Evolutionary conservation across 2,797 vertebrate genomes (phyloP).

Genomic region (Allobates femoralis): DNA sequence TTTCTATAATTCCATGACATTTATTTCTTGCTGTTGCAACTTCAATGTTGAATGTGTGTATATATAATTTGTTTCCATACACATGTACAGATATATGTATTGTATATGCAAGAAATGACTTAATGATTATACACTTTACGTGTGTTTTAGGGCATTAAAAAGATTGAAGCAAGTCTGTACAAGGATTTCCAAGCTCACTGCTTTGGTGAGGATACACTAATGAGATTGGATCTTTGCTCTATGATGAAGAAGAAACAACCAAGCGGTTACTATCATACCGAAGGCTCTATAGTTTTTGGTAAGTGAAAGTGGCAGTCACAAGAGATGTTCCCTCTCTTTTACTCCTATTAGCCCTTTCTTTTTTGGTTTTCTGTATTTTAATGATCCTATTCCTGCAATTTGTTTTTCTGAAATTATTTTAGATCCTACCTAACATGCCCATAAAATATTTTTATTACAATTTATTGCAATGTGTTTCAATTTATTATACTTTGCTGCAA

Average conservation of each 20-base stretch:
- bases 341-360: not conserved
- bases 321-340: not conserved
- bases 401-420: not conserved
- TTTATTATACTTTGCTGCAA: not conserved
- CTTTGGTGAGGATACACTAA: slow-evolving; percentile 89
- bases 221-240: slow-evolving; percentile 91
- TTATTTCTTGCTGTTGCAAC: too few species aligned
- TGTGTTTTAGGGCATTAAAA: slow-evolving; percentile 85
- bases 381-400: not conserved
- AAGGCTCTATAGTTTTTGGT: slow-evolving; percentile 82
- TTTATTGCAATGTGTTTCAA: not conserved
- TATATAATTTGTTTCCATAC: too few species aligned
- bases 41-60: too few species aligned
- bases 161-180: slow-evolving; percentile 84
- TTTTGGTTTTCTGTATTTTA: not conserved
- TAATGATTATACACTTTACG: not conserved
- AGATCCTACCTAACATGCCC: not conserved
- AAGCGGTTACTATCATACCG: slow-evolving; percentile 83
- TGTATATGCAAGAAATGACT: too few species aligned
- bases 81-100: too few species aligned
- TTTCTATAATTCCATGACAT: too few species aligned
- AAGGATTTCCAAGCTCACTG: slow-evolving; percentile 78
- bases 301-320: slow-evolving; percentile 65
- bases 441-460: not conserved
- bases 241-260: slow-evolving; percentile 92